phyloP scores from a whole-genome alignment of 2,888 invertebrate genomes.

The Cremastinae sp. region DNA sequence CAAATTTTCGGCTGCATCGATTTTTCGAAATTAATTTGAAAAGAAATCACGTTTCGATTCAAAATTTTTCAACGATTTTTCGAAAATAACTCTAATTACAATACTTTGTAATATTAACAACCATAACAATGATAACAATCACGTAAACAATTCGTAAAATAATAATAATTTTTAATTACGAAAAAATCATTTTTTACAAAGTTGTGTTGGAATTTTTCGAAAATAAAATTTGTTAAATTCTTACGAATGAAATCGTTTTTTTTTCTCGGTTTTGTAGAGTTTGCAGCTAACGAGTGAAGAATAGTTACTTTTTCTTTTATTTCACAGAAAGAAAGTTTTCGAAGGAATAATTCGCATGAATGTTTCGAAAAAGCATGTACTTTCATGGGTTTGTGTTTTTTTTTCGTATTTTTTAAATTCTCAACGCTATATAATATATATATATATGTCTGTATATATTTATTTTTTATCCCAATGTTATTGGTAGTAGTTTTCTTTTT shows the following conservation, averaged over 20 bases:
- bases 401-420: slow-evolving; percentile 72
- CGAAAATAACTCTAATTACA: too few species aligned
- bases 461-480: slow-evolving; percentile 63
- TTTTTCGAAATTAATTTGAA: too few species aligned
- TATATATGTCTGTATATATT: slow-evolving; percentile 63
- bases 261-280: not conserved
- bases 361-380: slow-evolving; percentile 77
- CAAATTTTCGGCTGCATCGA: not conserved
- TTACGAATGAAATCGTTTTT: slow-evolving; percentile 1
- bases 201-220: too few species aligned
- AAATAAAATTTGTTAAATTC: slow-evolving; percentile 40
- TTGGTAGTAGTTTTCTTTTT: slow-evolving; percentile 62
- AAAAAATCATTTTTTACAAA: not conserved
- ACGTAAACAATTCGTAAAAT: too few species aligned
- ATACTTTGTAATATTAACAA: too few species aligned
- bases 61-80: too few species aligned
- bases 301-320: too few species aligned
- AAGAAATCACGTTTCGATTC: too few species aligned
- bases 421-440: slow-evolving; percentile 77
- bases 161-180: too few species aligned
- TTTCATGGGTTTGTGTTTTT: slow-evolving; percentile 80
- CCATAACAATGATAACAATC: too few species aligned
- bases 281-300: too few species aligned
- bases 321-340: not conserved
- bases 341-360: slow-evolving; percentile 47